Conservation (phyloP, 2,113 vertebrate genomes). For the Pithys albifrons region DNA sequence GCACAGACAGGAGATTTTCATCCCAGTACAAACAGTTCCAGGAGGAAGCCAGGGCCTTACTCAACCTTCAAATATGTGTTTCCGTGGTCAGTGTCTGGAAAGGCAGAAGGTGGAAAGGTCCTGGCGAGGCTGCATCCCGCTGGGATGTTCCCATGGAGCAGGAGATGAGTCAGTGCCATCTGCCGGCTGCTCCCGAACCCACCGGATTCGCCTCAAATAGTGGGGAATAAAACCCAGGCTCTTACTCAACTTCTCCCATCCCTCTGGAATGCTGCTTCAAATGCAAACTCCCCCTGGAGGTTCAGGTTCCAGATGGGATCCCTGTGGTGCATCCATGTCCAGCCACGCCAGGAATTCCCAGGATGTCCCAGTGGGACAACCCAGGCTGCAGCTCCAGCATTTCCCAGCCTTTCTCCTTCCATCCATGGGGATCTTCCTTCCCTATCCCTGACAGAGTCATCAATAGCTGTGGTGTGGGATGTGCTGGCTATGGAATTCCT, state of each 20-base stretch:
- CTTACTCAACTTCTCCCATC: fast-evolving
- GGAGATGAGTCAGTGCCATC: conserved; percentile 61
- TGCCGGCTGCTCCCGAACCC: conserved; percentile 18
- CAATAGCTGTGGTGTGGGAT: too few relatives aligned
- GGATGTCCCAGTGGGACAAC: fast-evolving
- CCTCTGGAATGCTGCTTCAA: not conserved
- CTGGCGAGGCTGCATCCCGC: not conserved
- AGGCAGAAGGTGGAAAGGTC: not conserved
- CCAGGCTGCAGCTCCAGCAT: not conserved
- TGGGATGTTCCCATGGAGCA: not conserved
- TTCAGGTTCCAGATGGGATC: fast-evolving
- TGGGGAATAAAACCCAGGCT: not conserved
- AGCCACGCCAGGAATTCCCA: fast-evolving
- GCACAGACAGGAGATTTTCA: not conserved
- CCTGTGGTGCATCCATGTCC: fast-evolving
- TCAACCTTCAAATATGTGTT: not conserved
- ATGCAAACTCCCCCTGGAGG: not conserved
- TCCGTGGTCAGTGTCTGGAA: not conserved
- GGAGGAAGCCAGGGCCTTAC: conserved; percentile 4
- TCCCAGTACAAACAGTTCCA: not conserved
- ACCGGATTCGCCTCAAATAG: fast-evolving
- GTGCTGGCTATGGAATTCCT: not conserved
- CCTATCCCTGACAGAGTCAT: not conserved
- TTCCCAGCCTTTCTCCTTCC: not conserved
- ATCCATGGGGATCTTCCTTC: not conserved